Evolutionary conservation across 2,113 vertebrate species (phyloP), one percentile per base, ranked within the genome.

Genomic region (Cepphus grylle): DNA sequence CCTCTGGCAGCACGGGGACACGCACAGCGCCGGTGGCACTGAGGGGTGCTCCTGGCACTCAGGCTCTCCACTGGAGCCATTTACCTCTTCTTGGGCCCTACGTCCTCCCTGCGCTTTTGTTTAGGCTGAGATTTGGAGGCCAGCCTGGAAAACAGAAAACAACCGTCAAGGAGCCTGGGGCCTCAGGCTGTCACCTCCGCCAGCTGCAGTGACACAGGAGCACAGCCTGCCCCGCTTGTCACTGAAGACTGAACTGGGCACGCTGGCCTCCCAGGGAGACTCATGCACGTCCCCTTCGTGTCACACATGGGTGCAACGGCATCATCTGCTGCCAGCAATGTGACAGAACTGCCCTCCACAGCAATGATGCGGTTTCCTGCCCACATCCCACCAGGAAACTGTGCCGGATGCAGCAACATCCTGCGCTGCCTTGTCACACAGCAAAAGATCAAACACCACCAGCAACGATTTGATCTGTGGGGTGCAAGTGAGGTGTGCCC

Each of bases 131-230:
- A 96, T 97, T 99, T 99, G 98, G 97, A 81, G 94, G 97, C 86
- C 96, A 94, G 98, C 98, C 99, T 99, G 99, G 96, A 99, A 99
- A 95, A 98, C 97, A 99, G 98, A 99, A 98, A 98, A 97, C 62
- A 96, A 86, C 45, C 21, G 1, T 97, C 79, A 96, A 16, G 4
- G 88, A 89, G 86, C 78, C 45, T 0, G 0, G 21, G 13, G 8
- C 23, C 27, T 77, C 20, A 3, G 66, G 61, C 66, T 85, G 66
- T 45, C 93, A 78, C 42, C 47, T 67, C 63, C 6, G 2, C 32
- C 9, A 0, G 7, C 70, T 42, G 65, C 77, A 17, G 50, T 17
- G 74, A 55, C 81, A 52, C 15, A 4, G 25, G 19, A 65, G 59
- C 72, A n/a, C 55, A 65, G 40, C 67, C 34, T 15, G 43, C 53